Base-by-base conservation (phyloP, 2,888 invertebrate species). In the Drosophila flavopinicola region DNA sequence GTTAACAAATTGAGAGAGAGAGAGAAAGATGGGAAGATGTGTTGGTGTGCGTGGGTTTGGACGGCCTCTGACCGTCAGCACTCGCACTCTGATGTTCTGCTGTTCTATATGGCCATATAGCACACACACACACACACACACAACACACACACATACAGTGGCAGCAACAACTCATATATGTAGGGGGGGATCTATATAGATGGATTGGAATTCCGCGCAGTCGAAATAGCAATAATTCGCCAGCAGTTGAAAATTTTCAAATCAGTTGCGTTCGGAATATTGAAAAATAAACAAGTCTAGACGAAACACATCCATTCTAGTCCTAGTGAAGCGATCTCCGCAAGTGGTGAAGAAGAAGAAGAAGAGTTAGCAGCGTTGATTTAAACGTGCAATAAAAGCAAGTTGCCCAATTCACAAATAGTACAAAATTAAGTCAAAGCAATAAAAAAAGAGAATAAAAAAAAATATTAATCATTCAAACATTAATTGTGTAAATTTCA, bases 191-290 rank as follows among this genome's bases (percentile, higher is more conserved):
- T 61, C 67, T 67, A 75, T 85, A 82, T 83, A 85, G 79, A 75
- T 66, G 69, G 64, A 87, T 84, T 84, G 83, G 83, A 84, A 84
- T 87, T 84, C 80, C 84, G 84, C 67, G 84, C 84, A 75, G 84
- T 49, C 78, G 85, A 78, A 85, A 85, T 65, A 74, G 86, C 88
- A 88, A 86, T 87, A 88, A 88, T 88, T 88, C 72, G 88, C 85
- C 79, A 89, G 87, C 74, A 78, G 79, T 85, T 85, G 73, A 80
- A 89, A 87, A 75, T 75, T 82, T 87, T 88, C 33, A 87, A 84
- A 88, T 89, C 90, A 91, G 91, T 91, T 91, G 91, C 90, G 91
- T 91, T 90, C 91, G 91, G 91, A 90, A 91, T 90, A 90, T 90
- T 91, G 91, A 90, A 89, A 90, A 89, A 90, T 89, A 88, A 89